Evolutionary conservation across 1,140 invertebrate genomes (phyloP), one percentile per base, ranked within the genome.

Genomic region (Dreissena polymorpha): DNA sequence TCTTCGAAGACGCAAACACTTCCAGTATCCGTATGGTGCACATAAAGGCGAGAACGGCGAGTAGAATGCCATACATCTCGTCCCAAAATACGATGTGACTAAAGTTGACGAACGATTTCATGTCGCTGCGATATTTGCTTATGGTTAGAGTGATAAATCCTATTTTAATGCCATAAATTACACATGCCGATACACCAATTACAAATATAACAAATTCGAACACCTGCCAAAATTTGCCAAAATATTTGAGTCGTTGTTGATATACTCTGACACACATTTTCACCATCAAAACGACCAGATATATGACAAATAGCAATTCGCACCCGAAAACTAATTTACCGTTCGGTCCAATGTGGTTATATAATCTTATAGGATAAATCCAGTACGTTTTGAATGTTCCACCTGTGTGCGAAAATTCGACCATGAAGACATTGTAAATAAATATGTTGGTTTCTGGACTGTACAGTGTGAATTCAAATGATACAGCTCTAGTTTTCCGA

Each of bases 391-490:
- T 68, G 14, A 84, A 12, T 10, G 87, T 72, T 10, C 87, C 88
- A 18, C 94, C 94, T 21, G 92, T 92, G 25, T 93, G 92, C 23
- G 92, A 84, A 84, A 93, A 93, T 84, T 94, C 94, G 0, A 84
- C 57, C n/a, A 88, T 53, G 13, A 90, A 73, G 10, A 63, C 60
- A 25, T 85, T 71, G 39, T 84, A 86, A 14, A 74, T 67, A 65
- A 90, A 88, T 64, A 89, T 55, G 65, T 89, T 87, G 0, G 77
- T 86, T 29, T 87, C 86, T 8, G 93, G 92, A 86, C 94, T 94
- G 83, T 94, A 94, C 3, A 93, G 88, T 7, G 94, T 93, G 84
- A 94, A 94, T 76, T 94, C 94, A 10, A 93, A 86, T 70, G 94
- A 91, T 12, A 94, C 89, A 8, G 93, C 94, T 86, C 94, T 85